Evolutionary conservation across 2,888 invertebrate genomes (phyloP).

Genomic region (Leptinotarsa peninsularis): DNA sequence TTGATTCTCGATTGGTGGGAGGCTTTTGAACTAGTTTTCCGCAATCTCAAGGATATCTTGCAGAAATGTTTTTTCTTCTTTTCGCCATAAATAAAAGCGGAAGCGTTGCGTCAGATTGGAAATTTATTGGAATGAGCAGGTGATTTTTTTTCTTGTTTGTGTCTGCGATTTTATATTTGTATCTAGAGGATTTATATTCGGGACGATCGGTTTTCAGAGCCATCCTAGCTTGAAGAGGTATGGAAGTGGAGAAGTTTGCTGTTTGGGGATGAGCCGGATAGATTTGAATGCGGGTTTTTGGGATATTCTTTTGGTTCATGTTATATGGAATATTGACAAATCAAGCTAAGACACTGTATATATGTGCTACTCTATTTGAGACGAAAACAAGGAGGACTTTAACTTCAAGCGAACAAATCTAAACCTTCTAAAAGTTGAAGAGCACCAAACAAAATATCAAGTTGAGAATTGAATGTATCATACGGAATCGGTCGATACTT

Average conservation of each 20-base stretch:
- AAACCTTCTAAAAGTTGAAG: too few species aligned
- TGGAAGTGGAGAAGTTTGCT: not conserved
- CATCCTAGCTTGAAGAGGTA: not conserved
- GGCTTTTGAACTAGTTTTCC: conserved; percentile 53
- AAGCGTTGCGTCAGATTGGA: conserved; percentile 39
- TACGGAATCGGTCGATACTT: too few species aligned
- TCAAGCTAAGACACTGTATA: too few species aligned
- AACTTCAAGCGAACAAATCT: too few species aligned
- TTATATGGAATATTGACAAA: too few species aligned
- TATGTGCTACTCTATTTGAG: too few species aligned
- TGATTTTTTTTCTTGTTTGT: conserved; percentile 29
- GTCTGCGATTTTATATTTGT: conserved; percentile 22
- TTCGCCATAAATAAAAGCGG: conserved; percentile 38
- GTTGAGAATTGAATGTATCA: too few species aligned
- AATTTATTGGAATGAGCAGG: conserved; percentile 44
- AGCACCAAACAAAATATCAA: too few species aligned
- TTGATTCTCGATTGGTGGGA: conserved; percentile 57
- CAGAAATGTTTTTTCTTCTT: conserved; percentile 40
- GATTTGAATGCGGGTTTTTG: not conserved
- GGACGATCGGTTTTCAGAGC: conserved; percentile 12
- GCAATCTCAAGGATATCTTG: conserved; percentile 42
- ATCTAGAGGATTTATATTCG: conserved; percentile 21
- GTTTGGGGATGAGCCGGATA: not conserved
- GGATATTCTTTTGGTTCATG: not conserved
- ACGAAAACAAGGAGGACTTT: too few species aligned